These are phyloP conservation scores for Phengaris arion DNA, from an alignment of 2,888 invertebrate genomes.

Conservation along the genomic window DNA sequence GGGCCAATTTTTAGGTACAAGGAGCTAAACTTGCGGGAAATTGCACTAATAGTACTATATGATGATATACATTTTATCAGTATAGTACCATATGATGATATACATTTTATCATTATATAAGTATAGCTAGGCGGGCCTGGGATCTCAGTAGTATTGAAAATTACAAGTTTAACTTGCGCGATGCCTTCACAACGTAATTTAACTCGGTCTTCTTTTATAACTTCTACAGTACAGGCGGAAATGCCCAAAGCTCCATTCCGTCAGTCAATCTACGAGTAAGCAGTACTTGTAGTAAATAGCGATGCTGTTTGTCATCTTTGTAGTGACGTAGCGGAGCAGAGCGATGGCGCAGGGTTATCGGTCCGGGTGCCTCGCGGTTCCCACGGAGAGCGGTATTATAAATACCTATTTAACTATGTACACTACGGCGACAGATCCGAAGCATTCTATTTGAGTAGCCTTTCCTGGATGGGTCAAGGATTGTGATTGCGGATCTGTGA, in stretches of 20 bases:
- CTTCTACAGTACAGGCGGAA: background rate
- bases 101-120: too few relatives aligned
- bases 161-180: too few relatives aligned
- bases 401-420: slow-evolving; percentile 75
- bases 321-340: slow-evolving; percentile 46
- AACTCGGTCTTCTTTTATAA: background rate
- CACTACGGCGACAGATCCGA: slow-evolving; percentile 67
- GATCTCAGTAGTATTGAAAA: too few relatives aligned
- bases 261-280: background rate
- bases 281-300: background rate
- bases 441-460: slow-evolving; percentile 73
- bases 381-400: slow-evolving; percentile 76
- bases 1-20: too few relatives aligned
- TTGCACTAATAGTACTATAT: too few relatives aligned
- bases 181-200: background rate
- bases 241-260: background rate
- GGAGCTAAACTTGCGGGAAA: too few relatives aligned
- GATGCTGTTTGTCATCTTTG: slow-evolving; percentile 8
- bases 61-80: too few relatives aligned
- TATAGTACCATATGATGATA: too few relatives aligned
- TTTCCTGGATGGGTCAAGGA: slow-evolving; percentile 80
- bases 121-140: too few relatives aligned
- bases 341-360: slow-evolving; percentile 53
- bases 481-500: slow-evolving; percentile 74
- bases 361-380: slow-evolving; percentile 70